A percentile compares a stretch with the other conserved stretches of the same genome.
Evolutionary conservation across 2,797 vertebrate genomes (phyloP).

Genomic region (Botia kubotai): DNA sequence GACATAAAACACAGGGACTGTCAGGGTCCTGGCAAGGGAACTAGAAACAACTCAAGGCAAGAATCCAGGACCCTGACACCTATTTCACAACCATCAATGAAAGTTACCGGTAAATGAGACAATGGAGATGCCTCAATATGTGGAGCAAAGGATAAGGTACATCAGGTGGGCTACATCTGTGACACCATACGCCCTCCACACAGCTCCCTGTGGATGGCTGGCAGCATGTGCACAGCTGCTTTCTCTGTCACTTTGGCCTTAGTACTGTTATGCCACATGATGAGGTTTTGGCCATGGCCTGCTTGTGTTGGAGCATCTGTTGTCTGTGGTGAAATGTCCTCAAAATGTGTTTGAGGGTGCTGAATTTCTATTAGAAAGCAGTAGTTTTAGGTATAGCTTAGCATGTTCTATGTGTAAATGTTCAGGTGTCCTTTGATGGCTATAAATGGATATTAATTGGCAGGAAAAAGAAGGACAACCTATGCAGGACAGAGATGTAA

Average conservation of each 20-base stretch:
- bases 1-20: no score
- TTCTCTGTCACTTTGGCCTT: conserved; percentile 38
- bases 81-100: no score
- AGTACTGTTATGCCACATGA: conserved; percentile 24
- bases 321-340: conserved; percentile 20
- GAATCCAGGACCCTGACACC: no score
- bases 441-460: background rate
- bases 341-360: conserved; percentile 5
- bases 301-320: conserved; percentile 36
- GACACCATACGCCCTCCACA: conserved; percentile 17
- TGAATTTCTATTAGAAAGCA: conserved; percentile 1
- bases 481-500: conserved; percentile 4
- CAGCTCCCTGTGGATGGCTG: conserved; percentile 8
- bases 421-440: conserved; percentile 3
- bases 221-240: conserved; percentile 38
- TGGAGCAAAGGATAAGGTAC: conserved; percentile 20
- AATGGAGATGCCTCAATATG: conserved; percentile 8
- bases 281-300: conserved; percentile 5
- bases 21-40: no score
- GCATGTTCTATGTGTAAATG: background rate
- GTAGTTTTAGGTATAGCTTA: background rate
- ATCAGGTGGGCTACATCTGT: conserved; percentile 55
- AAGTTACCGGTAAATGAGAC: background rate
- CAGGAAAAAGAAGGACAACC: background rate
- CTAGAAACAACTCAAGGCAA: no score